Conservation (phyloP, 1,140 invertebrate genomes). For the Drosophila simulans region DNA sequence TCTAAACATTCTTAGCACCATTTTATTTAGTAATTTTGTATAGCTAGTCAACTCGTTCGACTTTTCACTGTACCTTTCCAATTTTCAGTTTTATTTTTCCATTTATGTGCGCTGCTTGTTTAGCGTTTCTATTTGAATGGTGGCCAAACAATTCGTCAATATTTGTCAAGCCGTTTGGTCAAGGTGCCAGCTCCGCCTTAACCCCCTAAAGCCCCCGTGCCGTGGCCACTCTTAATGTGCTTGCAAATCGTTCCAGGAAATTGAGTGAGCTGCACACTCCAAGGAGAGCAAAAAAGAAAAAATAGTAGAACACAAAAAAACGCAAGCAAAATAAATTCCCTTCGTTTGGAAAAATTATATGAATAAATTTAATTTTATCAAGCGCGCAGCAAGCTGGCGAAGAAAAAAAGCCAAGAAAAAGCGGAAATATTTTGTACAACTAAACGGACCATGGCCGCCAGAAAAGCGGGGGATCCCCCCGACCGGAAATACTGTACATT, state of each 20-base stretch:
- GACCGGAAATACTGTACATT: conserved; percentile 33
- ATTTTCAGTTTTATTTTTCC: not conserved
- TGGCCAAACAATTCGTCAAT: conserved; percentile 55
- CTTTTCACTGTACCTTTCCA: conserved; percentile 1
- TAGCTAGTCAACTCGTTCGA: not conserved
- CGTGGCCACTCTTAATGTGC: conserved; percentile 41
- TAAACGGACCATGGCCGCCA: conserved; percentile 36
- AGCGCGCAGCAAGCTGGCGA: conserved; percentile 4
- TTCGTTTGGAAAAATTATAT: conserved; percentile 47
- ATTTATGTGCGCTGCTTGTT: conserved; percentile 17
- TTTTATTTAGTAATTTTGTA: too few species aligned
- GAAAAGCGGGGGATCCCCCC: conserved; percentile 12
- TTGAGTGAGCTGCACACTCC: conserved; percentile 66
- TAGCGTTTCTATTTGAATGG: conserved; percentile 51
- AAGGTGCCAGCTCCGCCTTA: conserved; percentile 3
- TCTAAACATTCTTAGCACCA: too few species aligned
- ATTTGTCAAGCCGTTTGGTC: conserved; percentile 58
- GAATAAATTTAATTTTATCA: conserved; percentile 61
- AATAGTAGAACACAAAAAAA: conserved; percentile 8
- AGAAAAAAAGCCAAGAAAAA: conserved; percentile 2
- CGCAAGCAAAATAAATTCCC: conserved; percentile 33
- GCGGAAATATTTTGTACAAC: conserved; percentile 40
- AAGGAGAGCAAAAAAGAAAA: conserved; percentile 24
- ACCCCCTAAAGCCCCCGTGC: not conserved
- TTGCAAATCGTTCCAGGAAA: conserved; percentile 75